Percentiles rank a stretch among this genome's conserved stretches.
Conservation (phyloP, 2,113 vertebrate genomes). For the Scalopus aquaticus region DNA sequence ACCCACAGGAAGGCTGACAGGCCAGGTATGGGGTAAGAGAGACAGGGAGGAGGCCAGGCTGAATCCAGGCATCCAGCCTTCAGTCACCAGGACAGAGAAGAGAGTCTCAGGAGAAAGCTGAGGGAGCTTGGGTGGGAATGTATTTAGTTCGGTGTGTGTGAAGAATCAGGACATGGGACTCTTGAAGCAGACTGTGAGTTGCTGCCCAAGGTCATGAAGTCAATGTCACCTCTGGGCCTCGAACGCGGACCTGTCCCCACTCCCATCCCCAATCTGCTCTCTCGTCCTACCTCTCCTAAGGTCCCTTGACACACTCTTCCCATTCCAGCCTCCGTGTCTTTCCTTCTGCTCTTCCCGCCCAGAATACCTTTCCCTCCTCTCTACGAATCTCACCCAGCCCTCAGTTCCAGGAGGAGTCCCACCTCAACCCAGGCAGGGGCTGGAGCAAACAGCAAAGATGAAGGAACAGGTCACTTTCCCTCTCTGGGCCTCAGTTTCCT, state of each 20-base stretch:
- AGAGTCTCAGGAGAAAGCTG: neutral
- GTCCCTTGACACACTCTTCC: neutral
- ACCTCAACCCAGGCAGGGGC: neutral
- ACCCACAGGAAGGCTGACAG: neutral
- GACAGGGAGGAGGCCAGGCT: neutral
- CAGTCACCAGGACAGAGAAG: neutral
- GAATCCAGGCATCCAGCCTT: neutral
- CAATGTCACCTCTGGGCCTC: neutral
- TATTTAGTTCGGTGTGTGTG: neutral
- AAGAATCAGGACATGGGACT: neutral
- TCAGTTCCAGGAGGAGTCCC: neutral
- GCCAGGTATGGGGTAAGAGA: accelerated
- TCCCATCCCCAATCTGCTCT: neutral
- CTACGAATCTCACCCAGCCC: neutral
- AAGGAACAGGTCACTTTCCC: neutral
- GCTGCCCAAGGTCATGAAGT: neutral
- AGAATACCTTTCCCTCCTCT: neutral
- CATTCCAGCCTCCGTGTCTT: neutral
- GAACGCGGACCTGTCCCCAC: neutral
- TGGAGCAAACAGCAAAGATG: neutral
- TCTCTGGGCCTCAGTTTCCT: neutral
- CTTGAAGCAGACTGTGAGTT: neutral
- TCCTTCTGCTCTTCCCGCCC: neutral
- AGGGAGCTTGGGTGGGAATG: accelerated
- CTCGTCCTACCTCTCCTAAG: neutral